These are phyloP conservation scores for Caenorhabditis macrosperma DNA, from an alignment of 2,888 invertebrate species.

Conservation along the genomic window DNA sequence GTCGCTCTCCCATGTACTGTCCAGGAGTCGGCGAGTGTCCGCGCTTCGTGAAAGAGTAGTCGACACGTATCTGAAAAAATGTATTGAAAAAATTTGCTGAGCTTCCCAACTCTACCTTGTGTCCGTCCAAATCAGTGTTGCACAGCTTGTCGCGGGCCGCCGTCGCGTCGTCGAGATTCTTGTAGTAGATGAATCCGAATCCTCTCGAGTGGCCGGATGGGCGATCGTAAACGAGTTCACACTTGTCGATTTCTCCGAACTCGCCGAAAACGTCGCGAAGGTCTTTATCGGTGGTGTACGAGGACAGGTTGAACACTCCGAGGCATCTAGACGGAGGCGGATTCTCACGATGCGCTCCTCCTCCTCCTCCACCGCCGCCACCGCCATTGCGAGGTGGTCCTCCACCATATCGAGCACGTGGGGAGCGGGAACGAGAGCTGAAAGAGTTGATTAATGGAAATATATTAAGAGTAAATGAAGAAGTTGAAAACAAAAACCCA, in stretches of 20 bases:
- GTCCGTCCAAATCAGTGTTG: conserved; percentile 66
- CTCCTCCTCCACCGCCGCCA: conserved; percentile 36
- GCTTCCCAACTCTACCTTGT: conserved; percentile 44
- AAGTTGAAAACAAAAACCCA: conserved; percentile 6
- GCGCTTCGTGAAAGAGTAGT: conserved; percentile 76
- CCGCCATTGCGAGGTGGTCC: conserved; percentile 30
- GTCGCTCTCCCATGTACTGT: conserved; percentile 74
- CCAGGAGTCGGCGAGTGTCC: conserved; percentile 79
- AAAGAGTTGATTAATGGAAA: not conserved
- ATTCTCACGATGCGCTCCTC: conserved; percentile 83
- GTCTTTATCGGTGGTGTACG: conserved; percentile 93
- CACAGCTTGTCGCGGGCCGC: conserved; percentile 70
- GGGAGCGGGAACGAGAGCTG: conserved; percentile 59
- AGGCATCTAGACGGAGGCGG: conserved; percentile 92
- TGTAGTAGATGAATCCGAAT: conserved; percentile 78
- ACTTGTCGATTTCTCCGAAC: conserved; percentile 90
- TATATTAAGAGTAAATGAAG: not conserved
- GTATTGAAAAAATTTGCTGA: not conserved
- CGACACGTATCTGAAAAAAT: conserved; percentile 74
- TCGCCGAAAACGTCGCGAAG: conserved; percentile 93
- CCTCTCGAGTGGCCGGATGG: conserved; percentile 83
- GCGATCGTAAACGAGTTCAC: conserved; percentile 93
- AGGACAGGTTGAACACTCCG: conserved; percentile 94
- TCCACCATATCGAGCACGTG: conserved; percentile 37
- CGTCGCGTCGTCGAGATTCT: conserved; percentile 69